These are phyloP conservation scores for Acronicta aceris DNA, from an alignment of 2,888 invertebrate species.

Conservation along the genomic window DNA sequence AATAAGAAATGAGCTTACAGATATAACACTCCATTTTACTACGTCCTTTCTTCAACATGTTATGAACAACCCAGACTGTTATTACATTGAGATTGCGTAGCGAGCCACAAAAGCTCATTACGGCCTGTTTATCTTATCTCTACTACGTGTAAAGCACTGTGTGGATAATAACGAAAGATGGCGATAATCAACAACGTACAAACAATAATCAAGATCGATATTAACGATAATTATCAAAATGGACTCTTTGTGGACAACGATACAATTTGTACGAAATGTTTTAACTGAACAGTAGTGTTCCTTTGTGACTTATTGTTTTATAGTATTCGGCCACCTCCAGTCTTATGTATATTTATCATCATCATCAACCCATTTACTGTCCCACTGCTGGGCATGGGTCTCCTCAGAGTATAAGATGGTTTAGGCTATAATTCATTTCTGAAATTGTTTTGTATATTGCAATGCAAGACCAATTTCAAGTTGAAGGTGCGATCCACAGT, in stretches of 20 bases:
- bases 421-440: no score
- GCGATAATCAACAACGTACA: conserved; percentile 16
- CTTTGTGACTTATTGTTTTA: no score
- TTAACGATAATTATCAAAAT: background rate
- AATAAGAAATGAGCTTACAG: background rate
- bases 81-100: conserved; percentile 10
- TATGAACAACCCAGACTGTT: conserved; percentile 27
- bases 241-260: background rate
- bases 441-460: no score
- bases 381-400: no score
- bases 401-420: no score
- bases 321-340: no score
- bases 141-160: conserved; percentile 16
- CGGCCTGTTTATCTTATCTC: conserved; percentile 16
- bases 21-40: background rate
- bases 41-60: conserved; percentile 12
- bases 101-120: conserved; percentile 42
- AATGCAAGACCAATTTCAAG: background rate
- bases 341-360: no score
- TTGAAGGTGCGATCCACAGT: no score
- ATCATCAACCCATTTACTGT: no score
- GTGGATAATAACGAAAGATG: conserved; percentile 17
- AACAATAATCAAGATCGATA: conserved; percentile 18
- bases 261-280: background rate
- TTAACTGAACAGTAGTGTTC: no score